These are phyloP conservation scores for Leptinotarsa tumamoca DNA, from an alignment of 2,888 invertebrate genomes.

Conservation along the genomic window DNA sequence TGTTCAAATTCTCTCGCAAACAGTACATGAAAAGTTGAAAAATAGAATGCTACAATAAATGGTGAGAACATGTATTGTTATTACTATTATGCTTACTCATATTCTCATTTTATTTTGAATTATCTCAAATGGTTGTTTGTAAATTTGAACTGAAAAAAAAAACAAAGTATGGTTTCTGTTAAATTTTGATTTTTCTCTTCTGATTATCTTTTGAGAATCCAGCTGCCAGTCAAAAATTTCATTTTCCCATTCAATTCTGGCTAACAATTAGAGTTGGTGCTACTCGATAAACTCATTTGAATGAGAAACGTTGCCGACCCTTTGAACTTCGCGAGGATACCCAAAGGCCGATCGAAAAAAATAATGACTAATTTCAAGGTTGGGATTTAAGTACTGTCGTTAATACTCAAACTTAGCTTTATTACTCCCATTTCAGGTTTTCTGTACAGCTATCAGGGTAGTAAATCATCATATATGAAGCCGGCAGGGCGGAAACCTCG, in stretches of 20 bases:
- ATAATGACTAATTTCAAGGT: slow-evolving; percentile 65
- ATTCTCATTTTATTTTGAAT: too few relatives aligned
- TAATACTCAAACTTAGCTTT: slow-evolving; percentile 62
- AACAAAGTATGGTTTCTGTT: too few relatives aligned
- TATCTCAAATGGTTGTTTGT: too few relatives aligned
- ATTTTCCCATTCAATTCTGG: neutral
- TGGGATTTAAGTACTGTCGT: slow-evolving; percentile 62
- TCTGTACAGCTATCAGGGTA: slow-evolving; percentile 53
- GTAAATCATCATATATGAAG: slow-evolving; percentile 44
- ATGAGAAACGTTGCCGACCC: slow-evolving; percentile 34
- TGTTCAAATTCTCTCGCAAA: too few relatives aligned
- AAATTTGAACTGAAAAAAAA: too few relatives aligned
- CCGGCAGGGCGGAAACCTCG: slow-evolving; percentile 35
- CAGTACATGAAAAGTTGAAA: too few relatives aligned
- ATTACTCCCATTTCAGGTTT: slow-evolving; percentile 61
- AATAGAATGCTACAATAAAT: too few relatives aligned
- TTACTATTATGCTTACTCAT: too few relatives aligned
- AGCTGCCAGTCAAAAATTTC: neutral
- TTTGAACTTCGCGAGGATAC: slow-evolving; percentile 37
- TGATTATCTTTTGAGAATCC: too few relatives aligned
- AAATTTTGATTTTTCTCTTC: too few relatives aligned
- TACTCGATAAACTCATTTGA: slow-evolving; percentile 35
- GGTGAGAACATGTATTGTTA: too few relatives aligned
- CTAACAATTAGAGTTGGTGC: slow-evolving; percentile 32
- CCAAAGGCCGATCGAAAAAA: slow-evolving; percentile 54